phyloP scores from a whole-genome alignment of 1,140 invertebrate species.

The Elymnias hypermnestra region DNA sequence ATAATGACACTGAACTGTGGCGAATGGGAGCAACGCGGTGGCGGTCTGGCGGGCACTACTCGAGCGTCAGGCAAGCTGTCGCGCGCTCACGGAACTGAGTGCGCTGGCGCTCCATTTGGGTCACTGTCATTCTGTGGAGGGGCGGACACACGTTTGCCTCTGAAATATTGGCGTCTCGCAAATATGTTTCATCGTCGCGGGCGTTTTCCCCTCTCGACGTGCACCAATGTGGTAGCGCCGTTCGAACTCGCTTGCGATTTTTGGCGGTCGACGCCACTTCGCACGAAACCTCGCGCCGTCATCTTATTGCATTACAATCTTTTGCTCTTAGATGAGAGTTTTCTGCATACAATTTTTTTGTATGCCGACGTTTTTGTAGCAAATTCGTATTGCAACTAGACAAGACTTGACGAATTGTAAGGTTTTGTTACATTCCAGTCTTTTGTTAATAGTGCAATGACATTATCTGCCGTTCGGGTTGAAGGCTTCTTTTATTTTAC shows the following conservation, averaged over 20 bases:
- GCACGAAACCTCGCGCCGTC: slow-evolving; percentile 7
- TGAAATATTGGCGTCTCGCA: slow-evolving; percentile 70
- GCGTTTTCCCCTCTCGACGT: slow-evolving; percentile 35
- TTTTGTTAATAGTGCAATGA: slow-evolving; percentile 5
- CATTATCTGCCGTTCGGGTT: not conserved
- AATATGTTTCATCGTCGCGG: slow-evolving; percentile 58
- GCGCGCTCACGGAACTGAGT: slow-evolving; percentile 70
- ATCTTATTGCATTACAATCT: slow-evolving; percentile 10
- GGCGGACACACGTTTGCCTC: slow-evolving; percentile 65
- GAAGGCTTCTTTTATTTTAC: not conserved
- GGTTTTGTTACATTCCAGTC: not conserved
- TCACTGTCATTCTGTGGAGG: slow-evolving; percentile 72
- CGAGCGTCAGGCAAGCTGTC: slow-evolving; percentile 33
- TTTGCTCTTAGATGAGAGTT: slow-evolving; percentile 5
- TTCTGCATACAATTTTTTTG: slow-evolving; percentile 1
- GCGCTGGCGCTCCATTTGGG: slow-evolving; percentile 70
- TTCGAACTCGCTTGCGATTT: slow-evolving; percentile 34
- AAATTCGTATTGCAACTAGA: not conserved
- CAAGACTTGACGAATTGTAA: not conserved
- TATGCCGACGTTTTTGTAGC: not conserved
- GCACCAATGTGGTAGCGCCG: slow-evolving; percentile 41
- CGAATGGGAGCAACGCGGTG: slow-evolving; percentile 30
- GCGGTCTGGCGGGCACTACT: slow-evolving; percentile 20
- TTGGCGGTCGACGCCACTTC: slow-evolving; percentile 27
- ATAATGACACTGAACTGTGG: slow-evolving; percentile 55